Percentiles rank a stretch among this genome's conserved stretches.
These are phyloP conservation scores for Cardiocondyla obscurior DNA, from an alignment of 1,140 invertebrate species.

Conservation along the genomic window DNA sequence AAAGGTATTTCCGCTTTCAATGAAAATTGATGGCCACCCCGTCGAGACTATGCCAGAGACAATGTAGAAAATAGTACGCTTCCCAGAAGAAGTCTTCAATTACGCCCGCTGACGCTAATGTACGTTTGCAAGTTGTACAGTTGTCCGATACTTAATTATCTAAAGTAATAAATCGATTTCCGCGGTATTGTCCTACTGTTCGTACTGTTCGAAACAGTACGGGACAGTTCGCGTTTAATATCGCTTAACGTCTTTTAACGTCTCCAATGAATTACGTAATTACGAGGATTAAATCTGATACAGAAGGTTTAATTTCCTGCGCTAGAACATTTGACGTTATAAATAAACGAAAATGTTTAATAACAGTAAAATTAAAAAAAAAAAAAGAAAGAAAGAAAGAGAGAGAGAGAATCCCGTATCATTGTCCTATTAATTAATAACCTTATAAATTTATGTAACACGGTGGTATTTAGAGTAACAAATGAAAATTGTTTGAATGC, in stretches of 20 bases:
- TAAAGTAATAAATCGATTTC: slow-evolving; percentile 52
- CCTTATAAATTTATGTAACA: not conserved
- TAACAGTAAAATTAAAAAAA: too few relatives aligned
- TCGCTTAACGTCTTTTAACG: slow-evolving; percentile 1
- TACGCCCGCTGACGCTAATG: slow-evolving; percentile 32
- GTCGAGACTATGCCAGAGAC: not conserved
- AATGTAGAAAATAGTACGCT: slow-evolving; percentile 25
- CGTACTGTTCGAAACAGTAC: not conserved
- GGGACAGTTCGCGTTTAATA: slow-evolving; percentile 18
- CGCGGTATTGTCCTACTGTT: not conserved
- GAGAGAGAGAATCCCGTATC: too few relatives aligned
- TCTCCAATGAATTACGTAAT: slow-evolving; percentile 25
- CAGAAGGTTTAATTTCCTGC: not conserved
- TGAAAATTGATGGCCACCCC: slow-evolving; percentile 27
- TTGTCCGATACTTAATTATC: slow-evolving; percentile 44
- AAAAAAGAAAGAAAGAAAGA: too few relatives aligned
- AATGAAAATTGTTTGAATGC: not conserved
- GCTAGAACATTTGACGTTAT: not conserved
- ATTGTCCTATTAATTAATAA: not conserved
- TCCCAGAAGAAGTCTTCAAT: slow-evolving; percentile 38
- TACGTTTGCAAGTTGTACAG: slow-evolving; percentile 10
- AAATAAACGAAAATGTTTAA: too few relatives aligned
- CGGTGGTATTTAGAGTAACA: not conserved
- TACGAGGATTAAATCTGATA: not conserved
- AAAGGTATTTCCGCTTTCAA: not conserved